phyloP scores from a whole-genome alignment of 2,888 invertebrate species.

The Tenthredo distinguenda region DNA sequence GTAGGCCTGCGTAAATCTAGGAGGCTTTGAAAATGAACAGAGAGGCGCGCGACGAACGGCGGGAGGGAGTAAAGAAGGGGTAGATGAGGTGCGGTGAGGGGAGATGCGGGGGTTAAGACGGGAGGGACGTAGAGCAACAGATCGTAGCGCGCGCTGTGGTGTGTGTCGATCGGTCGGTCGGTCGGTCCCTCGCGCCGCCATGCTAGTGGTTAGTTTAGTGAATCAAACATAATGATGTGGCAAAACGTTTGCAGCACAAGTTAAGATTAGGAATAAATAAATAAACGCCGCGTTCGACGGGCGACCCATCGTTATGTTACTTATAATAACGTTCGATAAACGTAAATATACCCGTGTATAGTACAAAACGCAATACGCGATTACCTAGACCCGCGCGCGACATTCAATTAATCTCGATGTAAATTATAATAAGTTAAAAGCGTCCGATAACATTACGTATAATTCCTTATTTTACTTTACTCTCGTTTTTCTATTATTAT shows the following conservation, averaged over 20 bases:
- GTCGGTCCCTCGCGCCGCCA: conserved; percentile 66
- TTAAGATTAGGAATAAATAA: conserved; percentile 61
- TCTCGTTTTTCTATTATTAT: not conserved
- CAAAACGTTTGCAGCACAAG: conserved; percentile 72
- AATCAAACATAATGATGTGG: conserved; percentile 78
- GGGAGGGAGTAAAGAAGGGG: conserved; percentile 26
- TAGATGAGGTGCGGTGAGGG: not conserved
- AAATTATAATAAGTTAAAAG: conserved; percentile 34
- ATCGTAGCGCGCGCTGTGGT: conserved; percentile 65
- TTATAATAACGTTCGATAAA: conserved; percentile 70
- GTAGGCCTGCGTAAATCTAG: conserved; percentile 40
- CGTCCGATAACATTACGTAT: conserved; percentile 30
- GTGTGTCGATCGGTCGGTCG: conserved; percentile 64
- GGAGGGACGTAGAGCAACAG: conserved; percentile 65
- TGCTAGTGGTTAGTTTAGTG: conserved; percentile 77
- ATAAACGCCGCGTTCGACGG: conserved; percentile 68
- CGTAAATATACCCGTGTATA: conserved; percentile 67
- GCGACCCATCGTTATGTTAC: conserved; percentile 73
- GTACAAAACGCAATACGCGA: conserved; percentile 62
- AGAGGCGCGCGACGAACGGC: conserved; percentile 47
- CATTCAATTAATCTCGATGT: conserved; percentile 53
- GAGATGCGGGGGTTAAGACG: conserved; percentile 50
- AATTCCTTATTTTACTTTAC: not conserved
- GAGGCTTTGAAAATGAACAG: conserved; percentile 46
- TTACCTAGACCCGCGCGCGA: conserved; percentile 56